Conservation (phyloP, 2,113 vertebrate genomes). For the Mobula hypostoma region DNA sequence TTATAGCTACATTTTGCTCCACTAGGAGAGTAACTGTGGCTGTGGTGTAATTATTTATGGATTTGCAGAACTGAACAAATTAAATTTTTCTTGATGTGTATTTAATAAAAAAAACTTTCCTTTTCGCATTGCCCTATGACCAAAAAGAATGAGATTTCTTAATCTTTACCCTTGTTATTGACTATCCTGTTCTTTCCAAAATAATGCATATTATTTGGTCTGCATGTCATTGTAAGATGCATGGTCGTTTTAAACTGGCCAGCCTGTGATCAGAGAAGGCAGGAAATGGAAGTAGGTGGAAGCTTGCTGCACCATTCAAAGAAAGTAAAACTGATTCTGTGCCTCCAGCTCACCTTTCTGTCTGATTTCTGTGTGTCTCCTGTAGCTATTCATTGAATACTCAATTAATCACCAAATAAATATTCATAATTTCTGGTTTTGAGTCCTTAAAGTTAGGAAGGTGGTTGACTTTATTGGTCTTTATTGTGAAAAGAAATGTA, state of each 20-base stretch:
- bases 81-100: background rate
- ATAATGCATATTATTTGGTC: background rate
- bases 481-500: too few species aligned
- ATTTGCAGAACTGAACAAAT: background rate
- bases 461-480: too few species aligned
- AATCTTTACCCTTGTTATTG: background rate
- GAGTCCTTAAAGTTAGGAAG: too few species aligned
- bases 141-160: background rate
- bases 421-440: too few species aligned
- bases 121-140: background rate
- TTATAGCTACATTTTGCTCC: background rate
- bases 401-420: background rate
- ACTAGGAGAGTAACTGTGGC: background rate
- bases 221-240: background rate
- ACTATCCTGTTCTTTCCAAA: background rate
- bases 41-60: background rate
- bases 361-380: background rate
- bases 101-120: background rate
- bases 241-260: background rate
- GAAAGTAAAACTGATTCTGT: too few species aligned
- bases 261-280: background rate
- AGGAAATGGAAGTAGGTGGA: too few species aligned
- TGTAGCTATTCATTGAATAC: background rate
- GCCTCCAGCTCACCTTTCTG: too few species aligned
- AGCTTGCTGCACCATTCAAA: too few species aligned